These are phyloP conservation scores for Muscicapa striata DNA, from an alignment of 2,797 vertebrate genomes.

Conservation along the genomic window DNA sequence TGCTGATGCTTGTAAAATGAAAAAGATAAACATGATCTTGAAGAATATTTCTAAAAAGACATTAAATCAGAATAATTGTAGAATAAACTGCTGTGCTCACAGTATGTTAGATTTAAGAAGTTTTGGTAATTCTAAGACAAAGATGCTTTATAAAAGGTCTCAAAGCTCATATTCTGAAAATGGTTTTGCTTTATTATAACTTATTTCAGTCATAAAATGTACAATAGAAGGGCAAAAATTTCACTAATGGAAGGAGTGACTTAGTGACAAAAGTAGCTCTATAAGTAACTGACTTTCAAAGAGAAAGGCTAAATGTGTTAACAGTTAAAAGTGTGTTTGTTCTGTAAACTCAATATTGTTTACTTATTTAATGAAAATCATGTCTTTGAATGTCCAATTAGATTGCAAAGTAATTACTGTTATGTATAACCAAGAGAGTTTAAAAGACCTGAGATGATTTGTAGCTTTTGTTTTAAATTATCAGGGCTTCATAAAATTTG, in stretches of 20 bases:
- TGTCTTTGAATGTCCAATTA: constrained; percentile 19
- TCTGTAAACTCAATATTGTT: not conserved
- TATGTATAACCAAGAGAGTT: not conserved
- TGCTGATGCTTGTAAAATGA: not conserved
- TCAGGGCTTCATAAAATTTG: not conserved
- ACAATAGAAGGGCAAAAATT: not conserved
- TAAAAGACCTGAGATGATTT: not conserved
- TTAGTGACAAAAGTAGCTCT: not conserved
- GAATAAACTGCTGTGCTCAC: not conserved
- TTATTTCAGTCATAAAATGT: not conserved
- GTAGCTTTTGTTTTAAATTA: not conserved
- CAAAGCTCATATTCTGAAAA: not conserved
- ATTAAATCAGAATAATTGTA: not conserved
- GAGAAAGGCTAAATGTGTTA: not conserved
- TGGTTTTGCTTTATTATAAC: not conserved
- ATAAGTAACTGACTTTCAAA: not conserved
- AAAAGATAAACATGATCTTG: not conserved
- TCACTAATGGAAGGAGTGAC: not conserved
- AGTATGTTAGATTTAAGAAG: not conserved
- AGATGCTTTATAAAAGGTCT: not conserved
- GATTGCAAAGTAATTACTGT: not conserved
- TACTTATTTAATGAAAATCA: constrained; percentile 23
- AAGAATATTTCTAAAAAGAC: constrained; percentile 5
- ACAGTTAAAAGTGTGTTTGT: not conserved
- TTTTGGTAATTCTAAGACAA: not conserved